These are phyloP conservation scores for Sinocyclocheilus rhinocerous DNA, from an alignment of 2,113 vertebrate genomes.

Conservation along the genomic window DNA sequence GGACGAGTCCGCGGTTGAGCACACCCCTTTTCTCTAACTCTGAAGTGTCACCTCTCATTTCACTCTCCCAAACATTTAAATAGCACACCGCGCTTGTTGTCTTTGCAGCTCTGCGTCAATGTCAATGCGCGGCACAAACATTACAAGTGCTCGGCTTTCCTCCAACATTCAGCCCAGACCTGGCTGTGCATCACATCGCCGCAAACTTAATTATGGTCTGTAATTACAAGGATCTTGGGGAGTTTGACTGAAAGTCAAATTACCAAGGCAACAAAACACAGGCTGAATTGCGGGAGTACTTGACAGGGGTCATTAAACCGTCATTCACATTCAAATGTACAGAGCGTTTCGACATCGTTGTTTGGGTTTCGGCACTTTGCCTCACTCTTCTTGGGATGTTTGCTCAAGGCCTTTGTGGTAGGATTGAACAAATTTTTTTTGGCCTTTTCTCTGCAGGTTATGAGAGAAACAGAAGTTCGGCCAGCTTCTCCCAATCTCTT, in stretches of 20 bases:
- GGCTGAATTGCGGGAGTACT: slow-evolving; percentile 80
- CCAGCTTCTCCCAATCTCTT: slow-evolving; percentile 32
- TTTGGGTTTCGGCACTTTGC: slow-evolving; percentile 68
- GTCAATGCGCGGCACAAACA: slow-evolving; percentile 67
- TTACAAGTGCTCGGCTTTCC: slow-evolving; percentile 62
- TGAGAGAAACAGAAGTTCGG: slow-evolving; percentile 73
- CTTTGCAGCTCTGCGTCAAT: slow-evolving; percentile 74
- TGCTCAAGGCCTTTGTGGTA: slow-evolving; percentile 72
- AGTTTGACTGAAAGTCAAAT: slow-evolving; percentile 74
- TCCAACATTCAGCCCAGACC: slow-evolving; percentile 54
- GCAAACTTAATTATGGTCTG: slow-evolving; percentile 74
- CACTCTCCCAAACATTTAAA: slow-evolving; percentile 72
- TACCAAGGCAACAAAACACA: slow-evolving; percentile 76
- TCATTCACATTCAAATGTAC: slow-evolving; percentile 84
- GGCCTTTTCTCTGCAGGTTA: slow-evolving; percentile 66
- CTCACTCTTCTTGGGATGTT: slow-evolving; percentile 71
- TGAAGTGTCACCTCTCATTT: slow-evolving; percentile 73
- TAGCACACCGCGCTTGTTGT: slow-evolving; percentile 68
- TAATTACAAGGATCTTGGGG: slow-evolving; percentile 76
- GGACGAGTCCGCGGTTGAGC: slow-evolving; percentile 57
- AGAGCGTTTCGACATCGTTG: slow-evolving; percentile 67
- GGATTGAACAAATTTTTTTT: slow-evolving; percentile 51
- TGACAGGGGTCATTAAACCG: slow-evolving; percentile 81
- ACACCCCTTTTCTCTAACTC: slow-evolving; percentile 60
- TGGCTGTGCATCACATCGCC: slow-evolving; percentile 61